phyloP scores from a whole-genome alignment of 2,797 vertebrate species.

The Megalops cyprinoides region DNA sequence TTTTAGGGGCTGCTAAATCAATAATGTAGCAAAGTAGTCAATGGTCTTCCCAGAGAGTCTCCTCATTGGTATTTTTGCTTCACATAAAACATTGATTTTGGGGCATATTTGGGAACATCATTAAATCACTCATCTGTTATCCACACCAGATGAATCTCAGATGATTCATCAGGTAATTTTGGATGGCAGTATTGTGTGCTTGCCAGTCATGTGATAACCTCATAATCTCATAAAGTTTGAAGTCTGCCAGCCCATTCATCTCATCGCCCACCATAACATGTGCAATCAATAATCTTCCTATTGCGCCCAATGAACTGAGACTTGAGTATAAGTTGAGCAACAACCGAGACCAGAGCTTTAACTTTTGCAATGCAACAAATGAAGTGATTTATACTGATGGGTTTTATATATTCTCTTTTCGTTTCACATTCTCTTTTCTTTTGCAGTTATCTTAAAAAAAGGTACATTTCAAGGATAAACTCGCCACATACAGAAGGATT shows the following conservation, averaged over 20 bases:
- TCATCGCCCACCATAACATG: background rate
- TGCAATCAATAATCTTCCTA: background rate
- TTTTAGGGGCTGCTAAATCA: too few relatives aligned
- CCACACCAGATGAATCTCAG: background rate
- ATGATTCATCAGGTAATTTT: background rate
- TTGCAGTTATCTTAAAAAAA: too few relatives aligned
- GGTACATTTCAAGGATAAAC: too few relatives aligned
- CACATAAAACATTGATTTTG: background rate
- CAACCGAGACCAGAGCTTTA: background rate
- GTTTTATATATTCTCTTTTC: too few relatives aligned
- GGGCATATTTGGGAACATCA: background rate
- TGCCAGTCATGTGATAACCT: background rate
- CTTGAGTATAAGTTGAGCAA: background rate
- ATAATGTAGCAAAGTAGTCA: background rate
- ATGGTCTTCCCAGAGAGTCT: background rate
- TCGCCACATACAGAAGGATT: too few relatives aligned
- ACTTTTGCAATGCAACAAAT: background rate
- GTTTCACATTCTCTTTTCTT: too few relatives aligned
- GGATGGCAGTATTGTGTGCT: background rate
- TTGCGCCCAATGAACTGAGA: background rate
- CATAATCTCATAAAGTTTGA: background rate
- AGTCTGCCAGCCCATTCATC: background rate
- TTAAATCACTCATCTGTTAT: background rate
- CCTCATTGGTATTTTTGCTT: background rate
- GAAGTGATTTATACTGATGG: too few relatives aligned